Evolutionary conservation across 2,113 vertebrate species (phyloP).

Genomic region (Coptodon bakossiorum): DNA sequence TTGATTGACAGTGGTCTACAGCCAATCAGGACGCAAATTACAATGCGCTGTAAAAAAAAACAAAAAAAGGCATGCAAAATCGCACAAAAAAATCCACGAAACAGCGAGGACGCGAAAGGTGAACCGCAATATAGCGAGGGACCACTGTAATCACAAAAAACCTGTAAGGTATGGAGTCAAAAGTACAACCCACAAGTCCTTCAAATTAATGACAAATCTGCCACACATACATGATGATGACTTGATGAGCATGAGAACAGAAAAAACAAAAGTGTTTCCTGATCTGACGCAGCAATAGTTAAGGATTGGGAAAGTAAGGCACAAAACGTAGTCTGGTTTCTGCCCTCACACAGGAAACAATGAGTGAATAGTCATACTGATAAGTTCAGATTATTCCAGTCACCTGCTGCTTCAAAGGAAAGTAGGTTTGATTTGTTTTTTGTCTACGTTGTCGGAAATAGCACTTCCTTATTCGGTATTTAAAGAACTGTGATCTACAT

Average conservation of each 20-base stretch:
- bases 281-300: not conserved
- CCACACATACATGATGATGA: not conserved
- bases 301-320: not conserved
- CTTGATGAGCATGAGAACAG: not conserved
- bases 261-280: not conserved
- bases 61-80: not conserved
- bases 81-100: not conserved
- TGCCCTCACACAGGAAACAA: not conserved
- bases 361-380: not conserved
- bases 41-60: not conserved
- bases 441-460: not conserved
- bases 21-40: not conserved
- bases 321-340: fast-evolving
- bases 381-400: not conserved
- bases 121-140: fast-evolving
- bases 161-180: not conserved
- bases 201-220: not conserved
- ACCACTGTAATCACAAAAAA: not conserved
- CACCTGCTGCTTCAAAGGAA: not conserved
- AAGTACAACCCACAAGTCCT: not conserved
- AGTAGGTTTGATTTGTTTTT: not conserved
- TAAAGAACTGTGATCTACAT: not conserved
- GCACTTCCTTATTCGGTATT: not conserved
- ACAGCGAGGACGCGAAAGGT: fast-evolving
- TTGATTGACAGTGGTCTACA: not conserved